phyloP scores from a whole-genome alignment of 2,113 vertebrate genomes.

The Thymallus thymallus region DNA sequence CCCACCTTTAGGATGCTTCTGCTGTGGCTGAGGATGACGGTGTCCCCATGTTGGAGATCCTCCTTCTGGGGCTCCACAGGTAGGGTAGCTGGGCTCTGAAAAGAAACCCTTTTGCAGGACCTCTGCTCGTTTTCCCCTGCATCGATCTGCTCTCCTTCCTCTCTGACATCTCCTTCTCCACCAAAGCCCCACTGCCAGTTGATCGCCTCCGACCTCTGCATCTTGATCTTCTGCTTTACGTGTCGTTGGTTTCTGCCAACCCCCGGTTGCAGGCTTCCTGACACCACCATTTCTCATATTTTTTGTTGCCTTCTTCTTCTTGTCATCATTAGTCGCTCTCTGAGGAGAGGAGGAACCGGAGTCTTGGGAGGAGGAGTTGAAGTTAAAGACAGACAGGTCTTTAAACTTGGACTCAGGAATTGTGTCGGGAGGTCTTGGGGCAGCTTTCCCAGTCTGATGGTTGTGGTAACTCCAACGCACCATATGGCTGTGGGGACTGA shows the following conservation, averaged over 20 bases:
- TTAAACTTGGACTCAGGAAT: not conserved
- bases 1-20: slow-evolving; percentile 17
- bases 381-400: slow-evolving; percentile 79
- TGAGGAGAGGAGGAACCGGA: slow-evolving; percentile 57
- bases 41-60: not conserved
- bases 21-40: slow-evolving; percentile 25
- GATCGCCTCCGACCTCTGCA: slow-evolving; percentile 71
- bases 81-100: slow-evolving; percentile 45
- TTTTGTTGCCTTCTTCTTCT: slow-evolving; percentile 24
- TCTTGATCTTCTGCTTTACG: slow-evolving; percentile 58
- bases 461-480: slow-evolving; percentile 69
- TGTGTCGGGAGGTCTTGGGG: not conserved
- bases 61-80: slow-evolving; percentile 16
- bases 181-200: slow-evolving; percentile 78
- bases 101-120: slow-evolving; percentile 73
- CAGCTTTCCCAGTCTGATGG: not conserved
- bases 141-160: slow-evolving; percentile 28
- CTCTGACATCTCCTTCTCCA: slow-evolving; percentile 17
- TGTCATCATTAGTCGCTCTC: not conserved
- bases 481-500: slow-evolving; percentile 87
- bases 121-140: slow-evolving; percentile 32
- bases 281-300: slow-evolving; percentile 40
- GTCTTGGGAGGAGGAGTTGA: slow-evolving; percentile 74
- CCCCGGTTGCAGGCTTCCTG: not conserved
- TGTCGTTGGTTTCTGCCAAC: slow-evolving; percentile 17